Base-by-base conservation (phyloP, 1,140 invertebrate genomes). In the Pseudomyrmex cubaensis region DNA sequence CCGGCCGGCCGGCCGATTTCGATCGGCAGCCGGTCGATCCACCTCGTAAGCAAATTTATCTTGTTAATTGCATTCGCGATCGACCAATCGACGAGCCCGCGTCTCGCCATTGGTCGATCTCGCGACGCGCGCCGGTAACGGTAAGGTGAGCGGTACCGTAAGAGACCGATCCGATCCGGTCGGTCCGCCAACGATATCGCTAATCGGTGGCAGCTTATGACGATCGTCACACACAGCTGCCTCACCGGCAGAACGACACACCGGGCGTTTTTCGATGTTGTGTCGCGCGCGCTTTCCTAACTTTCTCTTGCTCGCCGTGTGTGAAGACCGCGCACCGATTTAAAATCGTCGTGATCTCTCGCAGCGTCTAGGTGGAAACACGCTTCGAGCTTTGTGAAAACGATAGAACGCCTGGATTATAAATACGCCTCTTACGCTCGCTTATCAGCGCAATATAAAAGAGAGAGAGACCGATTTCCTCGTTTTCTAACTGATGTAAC, bases 111-210 rank as follows among this genome's bases (percentile, higher is more conserved):
- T 88, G 87, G 87, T 77, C 56, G 48, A 7, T 15, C 9, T 15
- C 10, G 17, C 63, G 78, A 44, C 59, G 73, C 48, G 75, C 61
- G 76, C 66, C 76, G 44, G 54, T 89, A 89, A 89, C 87, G 88
- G 87, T 89, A 89, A 35, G 85, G 70, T 75, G 62, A 83, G 78
- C 70, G 59, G 87, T 89, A 89, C 87, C 87, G 88, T 89, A 89
- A 89, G 46, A 2, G 35, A 35, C 35, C 35, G 35, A 35, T 35
- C 48, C 72, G 83, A 82, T 85, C 59, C 52, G 72, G 57, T 46
- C 46, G 61, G 50, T 73, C 83, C 86, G 25, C 44, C 20, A 15
- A 35, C 48, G 50, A 76, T 73, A 48, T 63, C 48, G 50, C 48
- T 69, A 57, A 70, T 76, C 57, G 72, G 15, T 44, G 5, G 0